Evolutionary conservation across 2,888 invertebrate species (phyloP), one percentile per base, ranked within the genome.

Genomic region (Arge pagana): DNA sequence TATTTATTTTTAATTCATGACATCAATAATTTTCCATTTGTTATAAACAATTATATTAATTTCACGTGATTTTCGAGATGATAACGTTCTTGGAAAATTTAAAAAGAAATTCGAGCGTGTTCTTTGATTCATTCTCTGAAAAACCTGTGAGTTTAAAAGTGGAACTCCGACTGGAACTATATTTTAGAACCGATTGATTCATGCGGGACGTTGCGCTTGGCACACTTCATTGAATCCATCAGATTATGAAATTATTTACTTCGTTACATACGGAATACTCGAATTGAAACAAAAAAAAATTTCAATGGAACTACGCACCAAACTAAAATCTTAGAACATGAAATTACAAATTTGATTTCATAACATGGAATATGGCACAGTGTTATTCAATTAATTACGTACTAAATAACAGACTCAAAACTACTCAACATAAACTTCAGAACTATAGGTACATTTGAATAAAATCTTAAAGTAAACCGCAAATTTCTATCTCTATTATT

Each of bases 41-140:
- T 36, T 36, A 36, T 36, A 3, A 36, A 5, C 36, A 36, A 36
- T 36, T 36, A 19, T 18, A 36, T 36, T 18, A 26, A n/a, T 36
- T 16, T n/a, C n/a, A n/a, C n/a, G n/a, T n/a, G n/a, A n/a, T n/a
- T n/a, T n/a, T n/a, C n/a, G n/a, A n/a, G n/a, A 16, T 19, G n/a
- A n/a, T n/a, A n/a, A n/a, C n/a, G n/a, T n/a, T n/a, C n/a, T n/a
- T n/a, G n/a, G n/a, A n/a, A n/a, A n/a, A n/a, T 36, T 18, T 19
- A 19, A n/a, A 11, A 36, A 19, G n/a, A 21, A 26, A 26, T 26
- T 10, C 4, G 28, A 2, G 28, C 28, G 4, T 26, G 2, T 2
- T 26, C 2, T n/a, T 26, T 26, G 2, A 26, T 26, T 26, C 4
- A 26, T 26, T 26, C 4, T 26, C 28, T 26, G n/a, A 26, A 3